Base-by-base conservation (phyloP, 2,113 vertebrate species). In the Corythaeola cristata region DNA sequence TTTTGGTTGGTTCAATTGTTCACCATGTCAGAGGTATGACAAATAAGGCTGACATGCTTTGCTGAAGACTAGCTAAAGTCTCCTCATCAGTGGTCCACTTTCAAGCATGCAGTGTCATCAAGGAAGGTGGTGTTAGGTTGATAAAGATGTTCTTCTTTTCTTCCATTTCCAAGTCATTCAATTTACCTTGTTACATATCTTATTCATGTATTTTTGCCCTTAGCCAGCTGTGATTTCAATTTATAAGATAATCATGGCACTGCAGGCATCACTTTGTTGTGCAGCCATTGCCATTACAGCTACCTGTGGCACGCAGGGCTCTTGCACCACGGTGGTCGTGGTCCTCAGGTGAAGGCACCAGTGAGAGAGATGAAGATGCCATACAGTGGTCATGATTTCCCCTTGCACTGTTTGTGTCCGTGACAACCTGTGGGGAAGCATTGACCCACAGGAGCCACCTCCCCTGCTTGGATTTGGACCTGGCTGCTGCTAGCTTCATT, bases 381-480 rank as follows among this genome's bases (percentile, higher is more conserved):
- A 9, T 18, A 26, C 47, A 41, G 39, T 0, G 1, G 8, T 35
- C 21, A 5, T 47, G 30, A n/a, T 41, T 74, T 62, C 15, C 12
- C 33, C 14, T 39, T 52, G 30, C 21, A 59, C 44, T 52, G 23
- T 6, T 37, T 3, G 2, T 24, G 35, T 30, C 58, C 2, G 0
- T 39, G 27, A 26, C 37, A 72, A 15, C 28, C 28, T 59, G 12
- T 26, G 37, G 24, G 9, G 32, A 88, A 45, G 12, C 1, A 0
- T 58, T 77, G 56, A 52, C 4, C 20, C 14, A 44, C 10, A 71
- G 64, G 28, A 64, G 37, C 11, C 28, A 72, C 17, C 28, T 77
- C 44, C 20, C 5, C 33, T 47, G 47, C 53, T 53, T 52, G 33
- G 13, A 35, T 83, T 45, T 59, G 44, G 16, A 28, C 16, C 49